Percentiles rank a stretch among this genome's conserved stretches.
These are phyloP conservation scores for Porphyrio hochstetteri DNA, from an alignment of 2,113 vertebrate species.

Conservation along the genomic window DNA sequence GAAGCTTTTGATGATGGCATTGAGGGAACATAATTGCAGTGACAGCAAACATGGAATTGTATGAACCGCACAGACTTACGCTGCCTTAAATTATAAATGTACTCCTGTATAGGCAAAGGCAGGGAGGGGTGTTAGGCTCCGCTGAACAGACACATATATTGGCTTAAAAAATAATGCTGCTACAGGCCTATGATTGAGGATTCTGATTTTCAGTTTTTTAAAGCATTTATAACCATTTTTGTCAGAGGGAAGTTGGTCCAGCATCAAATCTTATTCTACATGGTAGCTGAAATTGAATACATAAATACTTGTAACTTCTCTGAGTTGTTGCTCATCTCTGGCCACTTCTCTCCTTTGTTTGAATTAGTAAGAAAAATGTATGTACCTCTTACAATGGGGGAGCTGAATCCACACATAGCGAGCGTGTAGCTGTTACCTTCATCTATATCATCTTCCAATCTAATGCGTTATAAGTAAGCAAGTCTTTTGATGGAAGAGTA, in stretches of 20 bases:
- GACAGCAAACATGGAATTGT: not conserved
- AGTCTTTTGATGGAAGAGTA: not conserved
- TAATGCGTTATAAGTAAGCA: not conserved
- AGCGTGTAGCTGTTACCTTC: not conserved
- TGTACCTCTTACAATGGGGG: fast-evolving
- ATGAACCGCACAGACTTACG: not conserved
- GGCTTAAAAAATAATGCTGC: not conserved
- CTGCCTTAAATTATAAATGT: not conserved
- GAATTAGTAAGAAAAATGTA: fast-evolving
- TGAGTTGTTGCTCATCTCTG: fast-evolving
- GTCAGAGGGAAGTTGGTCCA: not conserved
- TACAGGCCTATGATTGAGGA: not conserved
- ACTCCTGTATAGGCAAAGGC: not conserved
- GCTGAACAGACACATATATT: not conserved
- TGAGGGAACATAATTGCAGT: not conserved
- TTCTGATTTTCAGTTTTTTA: not conserved
- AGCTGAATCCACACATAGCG: not conserved
- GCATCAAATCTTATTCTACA: not conserved
- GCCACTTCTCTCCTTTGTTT: not conserved
- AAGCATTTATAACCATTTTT: not conserved
- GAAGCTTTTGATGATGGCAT: not conserved
- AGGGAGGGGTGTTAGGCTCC: not conserved
- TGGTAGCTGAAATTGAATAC: not conserved
- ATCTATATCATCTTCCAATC: fast-evolving
- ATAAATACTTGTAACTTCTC: not conserved